Percentiles rank a stretch among this genome's conserved stretches.
Conservation (phyloP, 2,113 vertebrate genomes). For the Halichoerus grypus region DNA sequence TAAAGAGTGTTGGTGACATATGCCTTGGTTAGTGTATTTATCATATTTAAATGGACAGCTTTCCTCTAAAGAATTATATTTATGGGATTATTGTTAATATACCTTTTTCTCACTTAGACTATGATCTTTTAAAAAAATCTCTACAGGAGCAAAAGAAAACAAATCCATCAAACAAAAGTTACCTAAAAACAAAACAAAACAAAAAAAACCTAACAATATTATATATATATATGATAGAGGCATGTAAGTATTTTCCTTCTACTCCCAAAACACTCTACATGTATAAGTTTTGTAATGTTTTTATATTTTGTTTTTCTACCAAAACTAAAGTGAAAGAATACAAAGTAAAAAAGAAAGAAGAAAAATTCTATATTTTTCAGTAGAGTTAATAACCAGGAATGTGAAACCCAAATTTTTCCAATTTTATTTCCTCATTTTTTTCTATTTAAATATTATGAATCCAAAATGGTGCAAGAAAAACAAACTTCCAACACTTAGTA, state of each 20-base stretch:
- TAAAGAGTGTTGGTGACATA: neutral
- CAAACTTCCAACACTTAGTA: slow-evolving; percentile 8
- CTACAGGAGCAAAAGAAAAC: neutral
- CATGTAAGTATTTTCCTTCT: neutral
- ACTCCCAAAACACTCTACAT: neutral
- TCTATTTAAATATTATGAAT: slow-evolving; percentile 32
- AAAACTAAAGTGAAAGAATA: neutral
- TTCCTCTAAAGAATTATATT: neutral
- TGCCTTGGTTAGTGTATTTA: neutral
- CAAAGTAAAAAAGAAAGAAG: neutral
- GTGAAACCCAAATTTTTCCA: neutral
- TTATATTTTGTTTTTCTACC: slow-evolving; percentile 7
- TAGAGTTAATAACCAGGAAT: neutral
- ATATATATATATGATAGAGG: neutral
- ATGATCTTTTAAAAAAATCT: neutral
- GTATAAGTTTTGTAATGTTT: neutral
- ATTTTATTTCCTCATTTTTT: slow-evolving; percentile 4
- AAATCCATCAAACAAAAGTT: neutral
- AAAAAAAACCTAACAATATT: neutral
- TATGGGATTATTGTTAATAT: neutral
- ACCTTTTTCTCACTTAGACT: neutral
- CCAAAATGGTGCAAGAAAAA: slow-evolving; percentile 35
- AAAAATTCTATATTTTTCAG: neutral
- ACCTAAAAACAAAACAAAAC: neutral
- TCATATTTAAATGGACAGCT: neutral